phyloP scores from a whole-genome alignment of 2,888 invertebrate genomes.

The Agyllia agylla region DNA sequence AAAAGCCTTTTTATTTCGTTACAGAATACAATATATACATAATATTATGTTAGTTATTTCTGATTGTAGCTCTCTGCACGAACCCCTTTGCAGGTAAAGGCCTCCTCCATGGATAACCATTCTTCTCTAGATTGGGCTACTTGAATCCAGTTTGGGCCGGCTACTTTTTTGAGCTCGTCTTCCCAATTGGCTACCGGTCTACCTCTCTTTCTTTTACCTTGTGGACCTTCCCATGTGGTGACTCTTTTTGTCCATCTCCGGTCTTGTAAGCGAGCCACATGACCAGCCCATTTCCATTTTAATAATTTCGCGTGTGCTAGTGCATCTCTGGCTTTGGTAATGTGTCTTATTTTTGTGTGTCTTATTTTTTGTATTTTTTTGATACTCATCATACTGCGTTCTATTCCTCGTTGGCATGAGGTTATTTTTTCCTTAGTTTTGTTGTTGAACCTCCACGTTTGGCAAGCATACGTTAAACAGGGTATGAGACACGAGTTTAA shows the following conservation, averaged over 20 bases:
- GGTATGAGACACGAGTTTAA: conserved; percentile 33
- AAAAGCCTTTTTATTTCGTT: too few species aligned
- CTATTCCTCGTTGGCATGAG: background rate
- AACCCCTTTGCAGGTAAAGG: conserved; percentile 49
- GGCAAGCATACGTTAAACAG: conserved; percentile 26
- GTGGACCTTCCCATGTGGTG: conserved; percentile 38
- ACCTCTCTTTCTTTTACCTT: conserved; percentile 27
- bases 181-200: conserved; percentile 40
- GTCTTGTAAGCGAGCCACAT: conserved; percentile 24
- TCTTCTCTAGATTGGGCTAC: conserved; percentile 31
- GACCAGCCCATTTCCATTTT: conserved; percentile 51
- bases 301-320: conserved; percentile 18
- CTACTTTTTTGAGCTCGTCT: conserved; percentile 36
- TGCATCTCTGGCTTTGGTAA: conserved; percentile 34
- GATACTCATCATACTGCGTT: background rate
- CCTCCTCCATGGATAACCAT: conserved; percentile 49
- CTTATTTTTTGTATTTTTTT: conserved; percentile 35
- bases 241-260: conserved; percentile 39
- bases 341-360: background rate
- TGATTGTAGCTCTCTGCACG: conserved; percentile 13
- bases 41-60: too few species aligned
- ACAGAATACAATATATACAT: too few species aligned
- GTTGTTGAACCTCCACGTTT: too few species aligned
- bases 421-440: background rate
- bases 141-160: conserved; percentile 36